Percentiles rank a stretch among this genome's conserved stretches.
phyloP scores from a whole-genome alignment of 2,113 vertebrate species.

The Phalacrocorax carbo region DNA sequence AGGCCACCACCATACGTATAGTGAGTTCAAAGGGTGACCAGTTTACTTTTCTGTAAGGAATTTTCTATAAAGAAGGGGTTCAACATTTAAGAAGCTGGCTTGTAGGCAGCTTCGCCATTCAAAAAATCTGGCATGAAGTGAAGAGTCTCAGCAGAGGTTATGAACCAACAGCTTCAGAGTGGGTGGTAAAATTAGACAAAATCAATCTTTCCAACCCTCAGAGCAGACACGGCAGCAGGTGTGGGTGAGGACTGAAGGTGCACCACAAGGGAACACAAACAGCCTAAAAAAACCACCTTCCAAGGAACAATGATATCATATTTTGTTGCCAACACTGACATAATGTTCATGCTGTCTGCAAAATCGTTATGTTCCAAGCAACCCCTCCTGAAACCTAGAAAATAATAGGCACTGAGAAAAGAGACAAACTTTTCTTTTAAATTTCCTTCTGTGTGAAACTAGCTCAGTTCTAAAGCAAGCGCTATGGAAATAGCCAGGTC shows the following conservation, averaged over 20 bases:
- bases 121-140: neutral
- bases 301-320: neutral
- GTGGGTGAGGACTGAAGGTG: neutral
- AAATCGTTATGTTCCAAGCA: neutral
- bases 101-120: neutral
- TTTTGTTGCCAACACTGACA: neutral
- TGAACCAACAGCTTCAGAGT: neutral
- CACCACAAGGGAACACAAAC: neutral
- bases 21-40: neutral
- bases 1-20: fast-evolving
- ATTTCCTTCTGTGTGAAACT: neutral
- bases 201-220: constrained; percentile 17
- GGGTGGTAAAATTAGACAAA: constrained; percentile 27
- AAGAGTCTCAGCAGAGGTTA: neutral
- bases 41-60: neutral
- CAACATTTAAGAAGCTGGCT: neutral
- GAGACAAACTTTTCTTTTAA: neutral
- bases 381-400: neutral
- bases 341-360: neutral
- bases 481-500: neutral
- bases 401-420: neutral
- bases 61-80: neutral
- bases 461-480: neutral
- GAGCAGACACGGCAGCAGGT: neutral
- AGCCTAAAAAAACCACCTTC: neutral